Evolutionary conservation across 2,888 invertebrate species (phyloP).

Genomic region (Eupeodes luniger): DNA sequence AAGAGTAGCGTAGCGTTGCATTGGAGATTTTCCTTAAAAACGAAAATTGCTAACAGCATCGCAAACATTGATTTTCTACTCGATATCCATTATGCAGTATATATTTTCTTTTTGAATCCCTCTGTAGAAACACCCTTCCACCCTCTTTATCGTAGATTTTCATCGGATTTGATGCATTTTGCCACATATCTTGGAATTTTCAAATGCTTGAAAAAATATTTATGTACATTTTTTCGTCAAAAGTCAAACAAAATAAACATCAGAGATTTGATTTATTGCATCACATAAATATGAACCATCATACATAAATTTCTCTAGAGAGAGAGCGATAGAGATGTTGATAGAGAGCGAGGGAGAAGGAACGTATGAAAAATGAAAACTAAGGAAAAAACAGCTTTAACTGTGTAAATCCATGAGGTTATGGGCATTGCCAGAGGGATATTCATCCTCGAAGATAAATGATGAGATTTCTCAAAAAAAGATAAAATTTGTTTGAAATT

Average conservation of each 20-base stretch:
- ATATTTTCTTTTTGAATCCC: not conserved
- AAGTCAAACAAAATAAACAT: slow-evolving; percentile 15
- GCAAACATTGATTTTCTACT: slow-evolving; percentile 14
- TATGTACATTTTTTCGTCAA: slow-evolving; percentile 6
- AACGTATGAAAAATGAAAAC: no score
- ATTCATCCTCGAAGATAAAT: slow-evolving; percentile 13
- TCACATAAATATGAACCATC: slow-evolving; percentile 16
- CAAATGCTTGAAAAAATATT: not conserved
- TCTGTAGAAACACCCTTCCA: not conserved
- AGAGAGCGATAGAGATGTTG: not conserved
- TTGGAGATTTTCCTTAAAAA: not conserved
- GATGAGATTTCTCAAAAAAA: not conserved
- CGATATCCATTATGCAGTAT: slow-evolving; percentile 12
- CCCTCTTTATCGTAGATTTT: no score
- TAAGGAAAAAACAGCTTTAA: not conserved
- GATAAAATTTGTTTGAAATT: not conserved
- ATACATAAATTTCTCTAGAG: slow-evolving; percentile 4
- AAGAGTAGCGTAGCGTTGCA: not conserved
- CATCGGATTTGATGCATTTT: not conserved
- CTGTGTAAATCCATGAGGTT: slow-evolving; percentile 7
- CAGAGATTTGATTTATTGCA: slow-evolving; percentile 18
- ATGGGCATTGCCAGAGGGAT: not conserved
- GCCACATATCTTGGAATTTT: not conserved
- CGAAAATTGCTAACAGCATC: slow-evolving; percentile 2
- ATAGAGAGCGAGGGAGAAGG: not conserved